Conservation (phyloP, 1,140 invertebrate species). For the Lasaia peninsularis region DNA sequence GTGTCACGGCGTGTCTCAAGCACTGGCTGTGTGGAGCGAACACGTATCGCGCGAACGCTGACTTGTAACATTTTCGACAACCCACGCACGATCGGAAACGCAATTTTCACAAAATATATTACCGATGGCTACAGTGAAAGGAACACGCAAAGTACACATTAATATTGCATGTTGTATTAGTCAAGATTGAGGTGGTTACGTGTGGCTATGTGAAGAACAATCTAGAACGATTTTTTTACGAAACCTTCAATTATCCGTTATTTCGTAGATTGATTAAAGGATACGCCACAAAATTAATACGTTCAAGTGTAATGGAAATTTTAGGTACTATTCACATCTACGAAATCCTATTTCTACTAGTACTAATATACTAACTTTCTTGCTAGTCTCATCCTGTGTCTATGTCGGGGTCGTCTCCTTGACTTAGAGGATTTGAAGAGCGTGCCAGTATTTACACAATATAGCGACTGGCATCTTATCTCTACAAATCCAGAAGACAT, state of each 20-base stretch:
- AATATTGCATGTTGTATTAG: conserved; percentile 15
- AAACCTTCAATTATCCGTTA: neutral
- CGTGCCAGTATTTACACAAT: too few species aligned
- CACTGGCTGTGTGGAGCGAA: conserved; percentile 42
- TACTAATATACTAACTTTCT: too few species aligned
- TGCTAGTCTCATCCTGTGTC: too few species aligned
- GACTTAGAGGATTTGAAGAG: too few species aligned
- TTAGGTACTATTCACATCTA: neutral
- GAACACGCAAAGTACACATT: conserved; percentile 47
- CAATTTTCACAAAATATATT: conserved; percentile 37
- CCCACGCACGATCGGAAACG: conserved; percentile 25
- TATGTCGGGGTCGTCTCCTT: too few species aligned
- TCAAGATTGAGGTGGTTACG: neutral
- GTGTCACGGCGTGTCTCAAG: conserved; percentile 49
- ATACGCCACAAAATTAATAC: neutral
- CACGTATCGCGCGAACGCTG: conserved; percentile 37
- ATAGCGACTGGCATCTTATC: too few species aligned
- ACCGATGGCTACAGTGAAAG: conserved; percentile 33
- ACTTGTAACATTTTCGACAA: conserved; percentile 35
- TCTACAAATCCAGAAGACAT: too few species aligned
- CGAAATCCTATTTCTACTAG: too few species aligned
- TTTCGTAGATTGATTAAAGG: conserved; percentile 2
- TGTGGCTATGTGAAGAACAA: conserved; percentile 7
- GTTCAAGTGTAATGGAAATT: neutral
- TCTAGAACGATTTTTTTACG: conserved; percentile 8